Percentiles rank a stretch among this genome's conserved stretches.
Conservation (phyloP, 2,113 vertebrate species). For the Xiphias gladius region DNA sequence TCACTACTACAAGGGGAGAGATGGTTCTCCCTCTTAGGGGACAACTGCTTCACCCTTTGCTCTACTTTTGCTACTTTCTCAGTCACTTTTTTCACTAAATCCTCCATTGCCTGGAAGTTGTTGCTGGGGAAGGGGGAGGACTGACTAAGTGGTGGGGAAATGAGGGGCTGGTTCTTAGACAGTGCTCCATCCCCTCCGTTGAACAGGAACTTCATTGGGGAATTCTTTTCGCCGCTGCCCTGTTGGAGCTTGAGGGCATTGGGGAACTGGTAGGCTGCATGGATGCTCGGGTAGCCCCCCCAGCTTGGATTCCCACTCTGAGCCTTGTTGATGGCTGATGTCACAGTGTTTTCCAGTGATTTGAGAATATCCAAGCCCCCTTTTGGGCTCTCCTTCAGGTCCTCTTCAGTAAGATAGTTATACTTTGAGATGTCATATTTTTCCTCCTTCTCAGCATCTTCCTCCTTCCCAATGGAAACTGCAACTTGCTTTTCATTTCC, state of each 20-base stretch:
- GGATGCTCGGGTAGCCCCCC: slow-evolving; percentile 98
- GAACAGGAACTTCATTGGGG: slow-evolving; percentile 89
- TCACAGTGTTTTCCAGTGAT: slow-evolving; percentile 97
- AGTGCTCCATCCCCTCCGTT: slow-evolving; percentile 83
- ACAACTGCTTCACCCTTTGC: slow-evolving; percentile 91
- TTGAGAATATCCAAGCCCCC: slow-evolving; percentile 97
- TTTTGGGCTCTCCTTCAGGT: slow-evolving; percentile 97
- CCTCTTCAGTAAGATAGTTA: slow-evolving; percentile 96
- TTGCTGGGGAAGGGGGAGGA: slow-evolving; percentile 92
- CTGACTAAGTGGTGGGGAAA: slow-evolving; percentile 90
- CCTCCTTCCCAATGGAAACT: slow-evolving; percentile 63
- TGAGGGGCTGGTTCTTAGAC: slow-evolving; percentile 89
- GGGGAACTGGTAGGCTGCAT: slow-evolving; percentile 99
- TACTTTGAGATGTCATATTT: slow-evolving; percentile 93
- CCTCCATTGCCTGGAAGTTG: slow-evolving; percentile 96
- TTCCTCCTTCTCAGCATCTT: slow-evolving; percentile 87
- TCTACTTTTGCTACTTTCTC: slow-evolving; percentile 95
- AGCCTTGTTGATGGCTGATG: slow-evolving; percentile 97
- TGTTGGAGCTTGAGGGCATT: slow-evolving; percentile 92
- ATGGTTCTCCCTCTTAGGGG: slow-evolving; percentile 85
- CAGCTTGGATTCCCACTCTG: slow-evolving; percentile 97
- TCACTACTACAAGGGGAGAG: slow-evolving; percentile 90
- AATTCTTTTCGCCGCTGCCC: slow-evolving; percentile 87
- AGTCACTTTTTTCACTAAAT: slow-evolving; percentile 94
- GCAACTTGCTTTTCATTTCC: slow-evolving; percentile 86